Base-by-base conservation (phyloP, 1,140 invertebrate species). In the Diplogasteroides magnus region DNA sequence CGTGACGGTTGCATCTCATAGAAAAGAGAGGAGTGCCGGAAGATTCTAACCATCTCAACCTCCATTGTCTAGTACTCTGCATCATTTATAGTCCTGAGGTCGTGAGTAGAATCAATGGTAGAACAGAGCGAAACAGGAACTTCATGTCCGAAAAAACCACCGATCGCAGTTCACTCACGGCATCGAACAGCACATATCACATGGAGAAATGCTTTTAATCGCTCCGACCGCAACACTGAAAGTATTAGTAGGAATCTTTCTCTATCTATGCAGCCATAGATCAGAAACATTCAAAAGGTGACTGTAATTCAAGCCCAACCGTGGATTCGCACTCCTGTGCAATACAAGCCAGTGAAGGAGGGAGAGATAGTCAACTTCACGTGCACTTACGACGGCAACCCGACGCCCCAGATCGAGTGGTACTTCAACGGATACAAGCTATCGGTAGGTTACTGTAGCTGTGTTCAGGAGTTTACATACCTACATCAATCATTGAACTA, bases 391-490 rank as follows among this genome's bases (percentile, higher is more conserved):
- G 68, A 73, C 48, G 72, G 68, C 31, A 61, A 28, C 29, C 72
- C 72, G 28, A 31, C 55, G 27, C 72, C 72, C 6, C 67, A 70
- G 31, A 32, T 70, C 65, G 69, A 69, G 56, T 73, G 72, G 72
- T 37, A 71, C 23, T 73, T 73, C 72, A 73, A 73, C 63, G 67
- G 68, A 26, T 70, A 64, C 60, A 73, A 69, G 55, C 62, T 73
- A 27, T 71, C 70, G 58, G 72, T 73, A 31, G 25, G 72, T 29
- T 6, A 48, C 6, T 11, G 37, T 48, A 11, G n/a, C n/a, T n/a
- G n/a, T n/a, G n/a, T n/a, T n/a, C n/a, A n/a, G n/a, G n/a, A n/a
- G n/a, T n/a, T n/a, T n/a, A n/a, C n/a, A n/a, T n/a, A n/a, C n/a
- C n/a, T n/a, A n/a, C n/a, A n/a, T n/a, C n/a, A n/a, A n/a, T n/a